Percentiles rank a stretch among this genome's conserved stretches.
These are phyloP conservation scores for Papilio xuthus DNA, from an alignment of 1,140 invertebrate genomes.

Conservation along the genomic window DNA sequence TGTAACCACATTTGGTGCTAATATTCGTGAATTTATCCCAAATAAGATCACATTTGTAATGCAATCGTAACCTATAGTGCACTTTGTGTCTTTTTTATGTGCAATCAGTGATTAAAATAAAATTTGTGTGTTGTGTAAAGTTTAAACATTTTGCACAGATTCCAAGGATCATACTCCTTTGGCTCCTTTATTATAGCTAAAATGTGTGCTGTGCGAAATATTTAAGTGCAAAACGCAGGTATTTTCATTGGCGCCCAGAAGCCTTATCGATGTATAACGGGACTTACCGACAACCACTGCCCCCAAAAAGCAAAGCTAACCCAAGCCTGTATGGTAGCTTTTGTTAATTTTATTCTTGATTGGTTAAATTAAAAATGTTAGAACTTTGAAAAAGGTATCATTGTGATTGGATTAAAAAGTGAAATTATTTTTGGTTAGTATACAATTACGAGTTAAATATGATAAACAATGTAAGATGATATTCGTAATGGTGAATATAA, in stretches of 20 bases:
- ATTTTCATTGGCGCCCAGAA: constrained; percentile 70
- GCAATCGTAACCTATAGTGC: constrained; percentile 6
- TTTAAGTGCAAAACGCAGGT: constrained; percentile 49
- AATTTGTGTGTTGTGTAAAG: constrained; percentile 23
- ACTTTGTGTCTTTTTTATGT: neutral
- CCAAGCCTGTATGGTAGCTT: neutral
- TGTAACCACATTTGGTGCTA: neutral
- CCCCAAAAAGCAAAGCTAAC: constrained; percentile 21
- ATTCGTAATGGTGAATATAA: neutral
- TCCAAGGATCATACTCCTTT: neutral
- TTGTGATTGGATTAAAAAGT: neutral
- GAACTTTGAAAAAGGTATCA: constrained; percentile 11
- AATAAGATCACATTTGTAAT: neutral
- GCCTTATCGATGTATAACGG: constrained; percentile 51
- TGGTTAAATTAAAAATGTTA: neutral
- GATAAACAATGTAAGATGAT: neutral
- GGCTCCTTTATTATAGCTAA: neutral
- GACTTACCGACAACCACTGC: constrained; percentile 69
- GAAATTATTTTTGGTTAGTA: neutral
- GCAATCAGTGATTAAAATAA: neutral
- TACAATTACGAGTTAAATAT: neutral
- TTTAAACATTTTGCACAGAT: constrained; percentile 27
- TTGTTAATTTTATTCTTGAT: constrained; percentile 4
- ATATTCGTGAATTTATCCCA: neutral
- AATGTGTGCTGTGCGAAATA: constrained; percentile 23